Conservation (phyloP, 37 sponge, comb jelly and placozoan genomes). For the Aphrocallistes beatrix region DNA sequence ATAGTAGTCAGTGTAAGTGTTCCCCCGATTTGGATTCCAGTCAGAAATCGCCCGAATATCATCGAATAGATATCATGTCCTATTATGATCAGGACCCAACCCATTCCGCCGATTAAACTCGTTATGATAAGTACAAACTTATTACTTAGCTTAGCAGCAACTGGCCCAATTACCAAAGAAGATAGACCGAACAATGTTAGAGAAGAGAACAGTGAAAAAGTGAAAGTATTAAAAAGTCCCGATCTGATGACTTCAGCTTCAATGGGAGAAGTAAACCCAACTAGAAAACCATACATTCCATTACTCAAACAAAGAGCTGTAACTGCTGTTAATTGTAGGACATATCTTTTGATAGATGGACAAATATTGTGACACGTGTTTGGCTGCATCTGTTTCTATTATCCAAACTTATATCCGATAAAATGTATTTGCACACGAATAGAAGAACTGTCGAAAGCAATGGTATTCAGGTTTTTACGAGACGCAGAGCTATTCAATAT, state of each 20-base stretch:
- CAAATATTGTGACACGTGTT: too few relatives aligned
- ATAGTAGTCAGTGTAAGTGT: not conserved
- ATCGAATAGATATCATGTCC: not conserved
- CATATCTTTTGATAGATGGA: too few relatives aligned
- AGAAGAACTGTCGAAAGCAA: too few relatives aligned
- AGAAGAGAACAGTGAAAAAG: not conserved
- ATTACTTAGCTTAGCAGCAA: not conserved
- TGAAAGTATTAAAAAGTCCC: not conserved
- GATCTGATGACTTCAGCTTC: not conserved
- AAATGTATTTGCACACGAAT: too few relatives aligned
- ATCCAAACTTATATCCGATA: too few relatives aligned
- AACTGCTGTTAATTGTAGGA: not conserved
- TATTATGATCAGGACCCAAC: not conserved
- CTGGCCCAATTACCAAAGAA: not conserved
- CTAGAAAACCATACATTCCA: not conserved
- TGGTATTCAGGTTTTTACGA: too few relatives aligned
- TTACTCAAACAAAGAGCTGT: not conserved
- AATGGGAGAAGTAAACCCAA: not conserved
- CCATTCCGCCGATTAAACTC: not conserved
- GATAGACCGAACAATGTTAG: not conserved
- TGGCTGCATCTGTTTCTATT: too few relatives aligned
- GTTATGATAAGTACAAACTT: not conserved
- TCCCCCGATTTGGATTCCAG: not conserved
- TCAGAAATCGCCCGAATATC: not conserved
- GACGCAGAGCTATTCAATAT: too few relatives aligned